These are phyloP conservation scores for Spongilla lacustris DNA, from an alignment of 37 sponge, comb jelly and placozoan species.

Conservation along the genomic window DNA sequence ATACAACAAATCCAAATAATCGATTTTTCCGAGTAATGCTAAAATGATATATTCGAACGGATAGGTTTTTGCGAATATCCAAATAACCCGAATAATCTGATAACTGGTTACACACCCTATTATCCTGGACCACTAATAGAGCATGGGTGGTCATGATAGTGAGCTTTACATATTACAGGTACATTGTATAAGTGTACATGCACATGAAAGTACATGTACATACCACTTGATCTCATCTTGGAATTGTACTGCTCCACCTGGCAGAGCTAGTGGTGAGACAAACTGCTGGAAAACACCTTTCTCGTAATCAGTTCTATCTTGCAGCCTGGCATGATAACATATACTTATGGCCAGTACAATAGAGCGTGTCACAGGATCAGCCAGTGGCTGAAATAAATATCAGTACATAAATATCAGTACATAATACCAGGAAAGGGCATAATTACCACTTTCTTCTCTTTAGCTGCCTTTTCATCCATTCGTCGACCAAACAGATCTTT, in stretches of 20 bases:
- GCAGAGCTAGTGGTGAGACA: constrained; percentile 40
- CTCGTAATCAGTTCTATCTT: constrained; percentile 68
- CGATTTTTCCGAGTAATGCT: no score
- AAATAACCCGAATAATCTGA: no score
- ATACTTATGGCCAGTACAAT: constrained; percentile 77
- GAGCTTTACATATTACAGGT: no score
- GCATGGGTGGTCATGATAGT: no score
- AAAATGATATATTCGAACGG: no score
- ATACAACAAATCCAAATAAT: no score
- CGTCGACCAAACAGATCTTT: constrained; percentile 15
- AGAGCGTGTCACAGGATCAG: constrained; percentile 27
- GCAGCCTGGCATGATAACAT: constrained; percentile 82
- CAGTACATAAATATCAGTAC: background rate
- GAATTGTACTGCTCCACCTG: constrained; percentile 49
- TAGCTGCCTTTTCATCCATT: background rate
- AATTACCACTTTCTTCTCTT: constrained; percentile 5
- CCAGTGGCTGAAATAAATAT: background rate
- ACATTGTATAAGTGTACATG: no score
- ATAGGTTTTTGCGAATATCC: no score
- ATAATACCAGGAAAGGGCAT: background rate
- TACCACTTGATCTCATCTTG: constrained; percentile 72
- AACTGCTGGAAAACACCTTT: constrained; percentile 34
- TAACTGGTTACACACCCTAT: no score
- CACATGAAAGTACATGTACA: no score
- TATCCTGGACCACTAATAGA: no score